These are phyloP conservation scores for Caerostris darwini DNA, from an alignment of 1,140 invertebrate species.

Conservation along the genomic window DNA sequence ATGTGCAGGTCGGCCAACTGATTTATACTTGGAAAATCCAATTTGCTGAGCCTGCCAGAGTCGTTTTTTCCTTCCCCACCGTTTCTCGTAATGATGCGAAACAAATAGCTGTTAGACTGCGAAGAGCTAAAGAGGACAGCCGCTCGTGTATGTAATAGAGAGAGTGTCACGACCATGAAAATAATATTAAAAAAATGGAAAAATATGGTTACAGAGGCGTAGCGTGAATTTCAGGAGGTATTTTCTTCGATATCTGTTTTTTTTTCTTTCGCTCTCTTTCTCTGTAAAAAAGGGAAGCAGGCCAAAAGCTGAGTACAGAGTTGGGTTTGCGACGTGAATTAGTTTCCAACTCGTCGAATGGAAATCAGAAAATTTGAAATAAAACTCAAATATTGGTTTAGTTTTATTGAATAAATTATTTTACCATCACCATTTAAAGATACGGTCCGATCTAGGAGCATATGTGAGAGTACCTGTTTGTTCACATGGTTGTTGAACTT, in stretches of 20 bases:
- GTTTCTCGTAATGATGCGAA: slow-evolving; percentile 52
- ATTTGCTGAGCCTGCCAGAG: slow-evolving; percentile 53
- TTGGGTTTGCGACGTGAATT: no score
- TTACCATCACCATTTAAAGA: no score
- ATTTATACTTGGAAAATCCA: slow-evolving; percentile 59
- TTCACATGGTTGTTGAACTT: no score
- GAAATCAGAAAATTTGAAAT: no score
- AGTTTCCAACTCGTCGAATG: no score
- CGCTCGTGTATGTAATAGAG: slow-evolving; percentile 27
- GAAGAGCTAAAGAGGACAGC: neutral
- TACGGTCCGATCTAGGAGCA: no score
- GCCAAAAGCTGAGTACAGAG: no score
- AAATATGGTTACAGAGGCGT: neutral
- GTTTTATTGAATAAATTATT: no score
- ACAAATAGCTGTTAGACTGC: slow-evolving; percentile 49
- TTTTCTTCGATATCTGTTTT: neutral
- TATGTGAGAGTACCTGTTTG: no score
- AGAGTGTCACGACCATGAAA: slow-evolving; percentile 10
- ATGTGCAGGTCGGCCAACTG: neutral
- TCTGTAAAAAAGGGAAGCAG: no score
- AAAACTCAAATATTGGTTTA: no score
- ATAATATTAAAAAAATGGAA: neutral
- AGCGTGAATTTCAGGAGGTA: slow-evolving; percentile 32
- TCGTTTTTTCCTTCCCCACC: slow-evolving; percentile 35
- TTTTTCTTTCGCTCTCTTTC: neutral